phyloP scores from a whole-genome alignment of 2,113 vertebrate genomes.

The Barnardius zonarius region DNA sequence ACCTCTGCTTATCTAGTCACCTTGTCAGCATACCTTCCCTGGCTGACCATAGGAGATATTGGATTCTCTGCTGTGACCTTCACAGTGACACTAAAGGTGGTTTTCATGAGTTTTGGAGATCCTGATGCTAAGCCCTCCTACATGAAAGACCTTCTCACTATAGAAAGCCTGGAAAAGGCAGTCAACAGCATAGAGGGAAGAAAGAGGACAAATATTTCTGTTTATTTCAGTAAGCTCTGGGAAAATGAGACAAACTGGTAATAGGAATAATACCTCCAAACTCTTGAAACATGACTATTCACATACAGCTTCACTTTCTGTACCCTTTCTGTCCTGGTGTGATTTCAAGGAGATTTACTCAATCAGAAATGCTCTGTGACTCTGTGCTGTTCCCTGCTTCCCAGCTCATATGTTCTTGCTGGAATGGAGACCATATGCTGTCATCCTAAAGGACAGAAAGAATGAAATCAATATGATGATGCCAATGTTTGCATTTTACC shows the following conservation, averaged over 20 bases:
- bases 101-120: not conserved
- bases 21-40: not conserved
- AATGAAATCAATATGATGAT: constrained; percentile 24
- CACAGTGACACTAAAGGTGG: not conserved
- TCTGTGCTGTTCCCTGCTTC: not conserved
- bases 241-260: not conserved
- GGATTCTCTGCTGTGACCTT: not conserved
- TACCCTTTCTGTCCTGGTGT: not conserved
- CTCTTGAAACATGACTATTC: not conserved
- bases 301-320: not conserved
- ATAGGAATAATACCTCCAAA: not conserved
- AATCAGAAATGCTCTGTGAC: not conserved
- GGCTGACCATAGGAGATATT: fast-evolving
- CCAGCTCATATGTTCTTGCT: not conserved
- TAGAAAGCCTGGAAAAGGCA: not conserved
- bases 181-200: not conserved
- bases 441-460: not conserved
- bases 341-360: not conserved
- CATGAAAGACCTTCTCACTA: not conserved
- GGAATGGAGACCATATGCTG: not conserved
- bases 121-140: not conserved
- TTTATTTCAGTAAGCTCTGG: not conserved
- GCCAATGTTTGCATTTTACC: constrained; percentile 44
- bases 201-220: not conserved
- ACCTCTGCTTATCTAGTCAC: not conserved